Conservation (phyloP, 2,888 invertebrate genomes). For the Maniola hyperantus region DNA sequence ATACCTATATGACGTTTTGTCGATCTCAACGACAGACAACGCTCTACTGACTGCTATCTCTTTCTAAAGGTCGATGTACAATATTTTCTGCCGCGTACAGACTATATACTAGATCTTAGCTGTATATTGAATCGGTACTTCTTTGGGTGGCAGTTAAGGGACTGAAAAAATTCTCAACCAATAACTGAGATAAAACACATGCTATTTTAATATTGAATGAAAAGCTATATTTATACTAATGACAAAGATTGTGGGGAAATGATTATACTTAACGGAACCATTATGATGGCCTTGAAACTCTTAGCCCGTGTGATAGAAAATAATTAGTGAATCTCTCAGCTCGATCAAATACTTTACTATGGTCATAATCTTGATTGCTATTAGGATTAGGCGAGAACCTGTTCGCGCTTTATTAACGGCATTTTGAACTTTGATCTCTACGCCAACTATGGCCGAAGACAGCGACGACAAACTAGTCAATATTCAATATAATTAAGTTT, state of each 20-base stretch:
- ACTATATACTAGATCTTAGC: too few species aligned
- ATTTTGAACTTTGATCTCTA: constrained; percentile 67
- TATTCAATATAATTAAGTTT: constrained; percentile 2
- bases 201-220: too few species aligned
- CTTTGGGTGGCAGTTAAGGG: too few species aligned
- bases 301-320: not conserved
- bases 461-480: constrained; percentile 2
- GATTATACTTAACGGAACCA: not conserved
- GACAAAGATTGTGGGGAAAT: not conserved
- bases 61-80: too few species aligned
- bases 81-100: too few species aligned
- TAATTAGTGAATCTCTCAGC: constrained; percentile 25
- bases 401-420: constrained; percentile 61
- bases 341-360: constrained; percentile 20
- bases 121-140: too few species aligned
- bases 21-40: too few species aligned
- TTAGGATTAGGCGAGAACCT: constrained; percentile 51
- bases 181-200: too few species aligned
- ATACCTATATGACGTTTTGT: too few species aligned
- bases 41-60: too few species aligned
- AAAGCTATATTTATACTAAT: too few species aligned
- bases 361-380: constrained; percentile 32
- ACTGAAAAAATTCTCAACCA: too few species aligned
- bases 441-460: constrained; percentile 32
- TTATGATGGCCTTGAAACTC: not conserved